phyloP scores from a whole-genome alignment of 2,113 vertebrate species.

The Pungitius pungitius region DNA sequence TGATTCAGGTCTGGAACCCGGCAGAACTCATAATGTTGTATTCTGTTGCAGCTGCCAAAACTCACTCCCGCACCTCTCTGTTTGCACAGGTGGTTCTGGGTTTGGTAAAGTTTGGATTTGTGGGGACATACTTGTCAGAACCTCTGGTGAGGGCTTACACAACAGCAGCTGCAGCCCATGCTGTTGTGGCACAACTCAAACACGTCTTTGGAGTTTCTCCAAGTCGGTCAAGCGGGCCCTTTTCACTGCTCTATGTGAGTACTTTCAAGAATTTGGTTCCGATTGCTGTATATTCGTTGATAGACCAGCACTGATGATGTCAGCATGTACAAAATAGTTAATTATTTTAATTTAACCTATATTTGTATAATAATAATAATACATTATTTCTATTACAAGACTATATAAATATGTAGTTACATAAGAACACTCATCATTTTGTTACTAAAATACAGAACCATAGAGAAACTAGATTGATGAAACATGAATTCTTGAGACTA shows the following conservation, averaged over 20 bases:
- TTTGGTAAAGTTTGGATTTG: slow-evolving; percentile 92
- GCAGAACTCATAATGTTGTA: not conserved
- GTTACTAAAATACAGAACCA: too few relatives aligned
- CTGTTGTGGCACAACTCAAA: slow-evolving; percentile 91
- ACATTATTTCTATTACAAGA: not conserved
- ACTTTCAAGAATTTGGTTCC: slow-evolving; percentile 8
- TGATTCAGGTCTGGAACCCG: slow-evolving; percentile 87
- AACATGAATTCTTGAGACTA: not conserved
- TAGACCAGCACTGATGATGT: slow-evolving; percentile 5
- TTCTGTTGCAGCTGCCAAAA: slow-evolving; percentile 4
- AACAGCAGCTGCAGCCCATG: slow-evolving; percentile 88
- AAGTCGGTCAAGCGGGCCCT: slow-evolving; percentile 78
- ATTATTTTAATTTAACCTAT: too few relatives aligned
- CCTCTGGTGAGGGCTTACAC: slow-evolving; percentile 93
- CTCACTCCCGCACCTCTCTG: not conserved
- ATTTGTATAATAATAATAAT: not conserved
- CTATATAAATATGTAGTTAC: not conserved
- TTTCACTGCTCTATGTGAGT: slow-evolving; percentile 90
- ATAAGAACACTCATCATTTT: not conserved
- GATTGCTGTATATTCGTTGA: not conserved
- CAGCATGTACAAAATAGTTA: not conserved
- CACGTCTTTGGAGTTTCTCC: slow-evolving; percentile 86
- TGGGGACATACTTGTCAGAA: slow-evolving; percentile 94
- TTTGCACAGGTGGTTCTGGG: slow-evolving; percentile 87
- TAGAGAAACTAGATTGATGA: not conserved